These are phyloP conservation scores for Psilanteris sp. DNA, from an alignment of 1,140 invertebrate species.

Conservation along the genomic window DNA sequence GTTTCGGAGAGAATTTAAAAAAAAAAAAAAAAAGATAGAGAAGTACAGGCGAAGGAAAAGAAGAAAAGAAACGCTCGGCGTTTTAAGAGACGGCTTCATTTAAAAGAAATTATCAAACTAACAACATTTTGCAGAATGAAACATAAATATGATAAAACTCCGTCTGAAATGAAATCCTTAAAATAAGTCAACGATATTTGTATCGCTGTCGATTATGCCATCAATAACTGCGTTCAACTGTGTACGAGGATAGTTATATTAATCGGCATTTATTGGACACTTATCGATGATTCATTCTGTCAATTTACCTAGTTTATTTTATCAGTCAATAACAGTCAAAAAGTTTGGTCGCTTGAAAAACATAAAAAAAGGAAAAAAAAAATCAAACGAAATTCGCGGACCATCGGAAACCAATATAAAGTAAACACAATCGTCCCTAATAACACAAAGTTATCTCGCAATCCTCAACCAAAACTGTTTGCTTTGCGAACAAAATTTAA, in stretches of 20 bases:
- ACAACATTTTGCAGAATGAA: too few relatives aligned
- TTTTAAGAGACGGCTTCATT: conserved; percentile 21
- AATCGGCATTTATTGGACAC: conserved; percentile 20
- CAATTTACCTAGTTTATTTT: conserved; percentile 2
- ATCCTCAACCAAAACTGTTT: conserved; percentile 36
- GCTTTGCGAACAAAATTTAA: conserved; percentile 6
- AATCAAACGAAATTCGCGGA: conserved; percentile 6
- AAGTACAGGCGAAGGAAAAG: conserved; percentile 1
- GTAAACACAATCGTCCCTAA: conserved; percentile 10
- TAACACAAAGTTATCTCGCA: conserved; percentile 25
- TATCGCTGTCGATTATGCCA: too few relatives aligned
- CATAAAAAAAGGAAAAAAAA: too few relatives aligned
- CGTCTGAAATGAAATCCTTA: too few relatives aligned
- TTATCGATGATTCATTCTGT: conserved; percentile 23
- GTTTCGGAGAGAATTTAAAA: conserved; percentile 32
- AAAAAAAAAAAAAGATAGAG: conserved; percentile 2
- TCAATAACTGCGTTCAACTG: too few relatives aligned
- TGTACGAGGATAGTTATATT: too few relatives aligned
- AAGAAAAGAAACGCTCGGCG: conserved; percentile 8
- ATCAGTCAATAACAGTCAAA: background rate
- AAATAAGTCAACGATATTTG: too few relatives aligned
- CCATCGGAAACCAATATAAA: conserved; percentile 3
- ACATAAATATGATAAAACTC: conserved; percentile 22
- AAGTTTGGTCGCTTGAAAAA: background rate
- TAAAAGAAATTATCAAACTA: conserved; percentile 26